Conservation (phyloP, 2,113 vertebrate genomes). For the Patagioenas fasciata region DNA sequence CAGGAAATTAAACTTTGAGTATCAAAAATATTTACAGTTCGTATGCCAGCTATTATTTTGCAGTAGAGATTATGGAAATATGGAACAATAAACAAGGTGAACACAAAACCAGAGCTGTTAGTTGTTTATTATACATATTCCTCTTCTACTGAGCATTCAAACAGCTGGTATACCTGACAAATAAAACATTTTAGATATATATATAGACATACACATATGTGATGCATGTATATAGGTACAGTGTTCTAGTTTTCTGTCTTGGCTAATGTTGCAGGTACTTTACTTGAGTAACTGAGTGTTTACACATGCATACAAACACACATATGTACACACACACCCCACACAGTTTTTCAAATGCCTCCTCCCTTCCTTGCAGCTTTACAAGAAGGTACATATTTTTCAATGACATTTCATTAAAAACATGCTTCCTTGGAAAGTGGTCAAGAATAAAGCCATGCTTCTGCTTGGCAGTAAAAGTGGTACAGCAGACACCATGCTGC, state of each 20-base stretch:
- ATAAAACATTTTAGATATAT: background rate
- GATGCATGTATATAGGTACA: background rate
- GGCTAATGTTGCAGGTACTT: background rate
- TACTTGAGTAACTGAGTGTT: background rate
- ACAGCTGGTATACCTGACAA: conserved; percentile 14
- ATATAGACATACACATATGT: background rate
- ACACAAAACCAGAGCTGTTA: background rate
- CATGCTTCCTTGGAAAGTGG: conserved; percentile 47
- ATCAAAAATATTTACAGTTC: conserved; percentile 65
- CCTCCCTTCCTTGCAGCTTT: conserved; percentile 20
- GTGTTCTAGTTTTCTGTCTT: background rate
- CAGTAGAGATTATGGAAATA: background rate
- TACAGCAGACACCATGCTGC: background rate
- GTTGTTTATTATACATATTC: background rate
- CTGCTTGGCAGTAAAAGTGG: conserved; percentile 44
- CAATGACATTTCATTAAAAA: conserved; percentile 65
- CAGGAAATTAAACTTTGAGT: conserved; percentile 32
- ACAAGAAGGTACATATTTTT: conserved; percentile 39
- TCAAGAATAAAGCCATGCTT: conserved; percentile 47
- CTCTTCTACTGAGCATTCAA: conserved; percentile 1
- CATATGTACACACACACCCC: background rate
- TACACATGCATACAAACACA: background rate
- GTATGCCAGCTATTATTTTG: conserved; percentile 4
- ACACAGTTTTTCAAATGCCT: background rate
- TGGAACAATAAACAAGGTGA: background rate